Conservation (phyloP, 2,113 vertebrate species). For the Otolemur garnettii region DNA sequence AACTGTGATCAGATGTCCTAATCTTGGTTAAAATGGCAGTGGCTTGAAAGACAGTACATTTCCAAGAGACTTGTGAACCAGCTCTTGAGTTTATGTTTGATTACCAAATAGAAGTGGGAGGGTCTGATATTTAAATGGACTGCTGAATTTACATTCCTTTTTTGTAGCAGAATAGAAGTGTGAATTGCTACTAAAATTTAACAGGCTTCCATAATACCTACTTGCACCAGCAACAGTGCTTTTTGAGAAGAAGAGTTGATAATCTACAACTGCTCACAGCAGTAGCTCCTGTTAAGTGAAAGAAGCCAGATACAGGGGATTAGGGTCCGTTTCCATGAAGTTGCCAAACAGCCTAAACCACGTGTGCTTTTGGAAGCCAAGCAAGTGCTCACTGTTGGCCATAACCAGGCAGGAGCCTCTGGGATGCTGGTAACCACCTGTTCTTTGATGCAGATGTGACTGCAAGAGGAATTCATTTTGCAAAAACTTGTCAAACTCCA, state of each 20-base stretch:
- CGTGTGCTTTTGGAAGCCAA: too few relatives aligned
- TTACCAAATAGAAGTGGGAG: not conserved
- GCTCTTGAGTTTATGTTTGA: slow-evolving; percentile 6
- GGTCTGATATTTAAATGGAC: not conserved
- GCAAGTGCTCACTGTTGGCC: accelerated
- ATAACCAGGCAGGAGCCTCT: not conserved
- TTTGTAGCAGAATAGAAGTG: slow-evolving; percentile 8
- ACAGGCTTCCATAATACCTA: not conserved
- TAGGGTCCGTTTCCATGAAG: not conserved
- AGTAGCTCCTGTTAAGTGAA: not conserved
- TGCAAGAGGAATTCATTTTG: too few relatives aligned
- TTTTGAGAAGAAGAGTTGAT: not conserved
- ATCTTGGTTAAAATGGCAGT: slow-evolving; percentile 48
- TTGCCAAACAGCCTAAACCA: too few relatives aligned
- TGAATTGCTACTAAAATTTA: not conserved
- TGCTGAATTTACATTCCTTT: not conserved
- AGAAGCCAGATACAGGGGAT: not conserved
- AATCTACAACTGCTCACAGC: too few relatives aligned
- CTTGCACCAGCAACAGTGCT: not conserved
- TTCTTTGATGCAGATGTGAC: too few relatives aligned
- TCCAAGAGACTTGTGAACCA: slow-evolving; percentile 37
- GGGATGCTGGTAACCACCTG: not conserved
- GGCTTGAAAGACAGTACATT: slow-evolving; percentile 51
- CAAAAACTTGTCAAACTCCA: too few relatives aligned
- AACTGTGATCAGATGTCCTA: slow-evolving; percentile 39